Evolutionary conservation across 2,113 vertebrate species (phyloP).

Genomic region (Erythrocercus mccallii): DNA sequence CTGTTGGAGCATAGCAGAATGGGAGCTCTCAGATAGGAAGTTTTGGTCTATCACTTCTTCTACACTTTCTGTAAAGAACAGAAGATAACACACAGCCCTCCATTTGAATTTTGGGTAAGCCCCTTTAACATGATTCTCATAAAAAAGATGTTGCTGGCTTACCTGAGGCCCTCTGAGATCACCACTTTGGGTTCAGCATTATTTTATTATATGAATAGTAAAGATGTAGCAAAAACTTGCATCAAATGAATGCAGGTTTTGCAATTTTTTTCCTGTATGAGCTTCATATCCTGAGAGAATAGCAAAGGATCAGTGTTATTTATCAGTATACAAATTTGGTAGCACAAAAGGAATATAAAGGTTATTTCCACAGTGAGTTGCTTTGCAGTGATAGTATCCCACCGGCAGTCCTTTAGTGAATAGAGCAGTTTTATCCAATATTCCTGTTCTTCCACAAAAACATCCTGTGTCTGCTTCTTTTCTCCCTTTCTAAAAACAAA

Average conservation of each 20-base stretch:
- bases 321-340: background rate
- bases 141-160: constrained; percentile 49
- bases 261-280: background rate
- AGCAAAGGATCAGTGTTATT: background rate
- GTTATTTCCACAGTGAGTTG: background rate
- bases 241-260: background rate
- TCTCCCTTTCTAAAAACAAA: background rate
- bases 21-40: constrained; percentile 25
- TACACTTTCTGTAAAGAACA: constrained; percentile 51
- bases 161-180: constrained; percentile 49
- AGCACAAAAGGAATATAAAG: background rate
- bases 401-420: background rate
- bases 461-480: background rate
- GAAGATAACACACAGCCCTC: constrained; percentile 50
- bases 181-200: background rate
- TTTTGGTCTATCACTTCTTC: constrained; percentile 38
- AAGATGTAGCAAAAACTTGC: background rate
- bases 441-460: background rate
- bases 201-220: background rate
- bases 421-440: background rate
- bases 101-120: constrained; percentile 56
- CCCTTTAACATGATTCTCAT: constrained; percentile 46
- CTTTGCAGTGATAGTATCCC: background rate
- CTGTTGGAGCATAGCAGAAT: constrained; percentile 52
- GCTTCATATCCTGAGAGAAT: background rate